Evolutionary conservation across 2,888 invertebrate species (phyloP), one percentile per base, ranked within the genome.

Genomic region (Neocrepidodera transversa): DNA sequence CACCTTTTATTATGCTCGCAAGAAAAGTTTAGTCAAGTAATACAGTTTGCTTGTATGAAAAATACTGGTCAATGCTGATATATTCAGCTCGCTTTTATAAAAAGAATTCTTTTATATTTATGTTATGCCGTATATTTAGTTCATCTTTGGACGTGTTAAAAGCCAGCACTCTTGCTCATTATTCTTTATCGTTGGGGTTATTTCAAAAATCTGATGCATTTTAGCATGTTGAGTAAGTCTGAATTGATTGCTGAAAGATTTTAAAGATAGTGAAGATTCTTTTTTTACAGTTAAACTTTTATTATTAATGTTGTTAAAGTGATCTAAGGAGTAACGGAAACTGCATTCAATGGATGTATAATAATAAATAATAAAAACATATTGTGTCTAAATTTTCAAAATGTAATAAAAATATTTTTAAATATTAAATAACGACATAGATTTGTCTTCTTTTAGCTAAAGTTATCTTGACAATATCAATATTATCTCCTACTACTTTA

Each of bases 21-120:
- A 60, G 49, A 59, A 62, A 62, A 67, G 67, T 63, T 56, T 54
- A 62, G 56, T 47, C 40, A 32, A 35, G 51, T 60, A 60, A 64
- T 65, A 64, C 50, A 54, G 55, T 65, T 66, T 60, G 42, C 60
- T 55, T 59, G 62, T 58, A 63, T 64, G 64, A 66, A 66, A 66
- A 59, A 66, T 66, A 56, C 55, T 56, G 47, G 14, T 58, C 60
- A 54, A 61, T 55, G 20, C 50, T 64, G 60, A 61, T 63, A 55
- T 45, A 43, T 55, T 56, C 40, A 36, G 51, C 26, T 56, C 42
- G 60, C 63, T 64, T 67, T 65, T 67, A 62, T 65, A 47, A 14
- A 47, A 1, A 53, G 54, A 58, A 65, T 64, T 62, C 58, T 47
- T 48, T 50, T 40, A 59, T 58, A 62, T 63, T 17, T 4, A 45